Evolutionary conservation across 2,888 invertebrate species (phyloP), one percentile per base, ranked within the genome.

Genomic region (Petrolisthes manimaculis): DNA sequence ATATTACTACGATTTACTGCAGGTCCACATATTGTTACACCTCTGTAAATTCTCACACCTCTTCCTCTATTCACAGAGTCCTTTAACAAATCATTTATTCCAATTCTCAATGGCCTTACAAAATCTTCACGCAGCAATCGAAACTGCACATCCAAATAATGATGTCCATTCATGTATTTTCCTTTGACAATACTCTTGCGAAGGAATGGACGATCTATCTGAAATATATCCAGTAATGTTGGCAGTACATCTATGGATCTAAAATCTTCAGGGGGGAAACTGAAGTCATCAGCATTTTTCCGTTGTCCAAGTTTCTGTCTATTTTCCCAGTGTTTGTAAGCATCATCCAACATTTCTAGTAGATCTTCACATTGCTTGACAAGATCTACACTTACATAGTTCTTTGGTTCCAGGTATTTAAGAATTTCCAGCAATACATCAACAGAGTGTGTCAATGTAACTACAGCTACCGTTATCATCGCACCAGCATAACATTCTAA

Each of bases 51-150:
- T 91, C 94, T 92, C 89, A 83, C 91, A 92, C 94, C 94, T 67
- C 37, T 81, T 18, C 79, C 79, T n/a, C 78, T 55, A 3, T 51
- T 78, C 14, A 1, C n/a, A n/a, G 37, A 14, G 12, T 67, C n/a
- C 18, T 12, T 9, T 61, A 51, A 37, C 92, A 94, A 95, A 92
- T 94, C 93, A 91, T 92, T 92, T 92, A 96, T 94, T 89, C 96
- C 96, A 92, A 95, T 94, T 69, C 96, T 93, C 37, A 97, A 92
- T 0, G 97, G 96, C 24, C 94, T 94, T 67, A 96, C 94, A 92
- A 96, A 97, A 37, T 37, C 37, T 37, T 37, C 37, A 37, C 37
- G 37, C 37, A 37, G 37, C 37, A 37, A 37, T 37, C 37, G 37
- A 37, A 37, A 37, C 37, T 37, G 37, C 37, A 37, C 37, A 37